These are phyloP conservation scores for Xanthostigma xanthostigma DNA, from an alignment of 2,888 invertebrate genomes.

Conservation along the genomic window DNA sequence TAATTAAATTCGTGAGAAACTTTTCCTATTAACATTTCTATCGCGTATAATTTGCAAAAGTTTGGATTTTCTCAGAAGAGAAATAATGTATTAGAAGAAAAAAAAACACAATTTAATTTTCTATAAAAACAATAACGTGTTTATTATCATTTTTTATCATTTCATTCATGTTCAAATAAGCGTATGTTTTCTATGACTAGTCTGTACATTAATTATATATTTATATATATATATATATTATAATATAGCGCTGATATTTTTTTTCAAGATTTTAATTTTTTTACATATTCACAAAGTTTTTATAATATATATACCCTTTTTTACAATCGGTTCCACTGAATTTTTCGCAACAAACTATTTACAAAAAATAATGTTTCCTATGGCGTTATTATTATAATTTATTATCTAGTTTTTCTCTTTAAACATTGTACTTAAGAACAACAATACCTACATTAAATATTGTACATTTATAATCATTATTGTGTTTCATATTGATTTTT, in stretches of 20 bases:
- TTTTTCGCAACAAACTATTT: background rate
- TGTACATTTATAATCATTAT: background rate
- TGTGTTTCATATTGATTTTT: background rate
- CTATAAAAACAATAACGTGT: constrained; percentile 34
- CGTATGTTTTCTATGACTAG: constrained; percentile 34
- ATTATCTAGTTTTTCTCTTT: background rate
- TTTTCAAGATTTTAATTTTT: constrained; percentile 29
- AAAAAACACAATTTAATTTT: constrained; percentile 13
- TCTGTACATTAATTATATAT: constrained; percentile 28
- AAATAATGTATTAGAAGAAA: background rate
- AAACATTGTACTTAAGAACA: background rate
- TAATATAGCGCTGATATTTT: constrained; percentile 26
- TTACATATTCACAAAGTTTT: constrained; percentile 15
- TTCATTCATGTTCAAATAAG: constrained; percentile 29
- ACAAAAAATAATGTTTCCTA: background rate
- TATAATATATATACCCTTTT: background rate
- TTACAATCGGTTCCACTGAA: background rate
- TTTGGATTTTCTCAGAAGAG: no score
- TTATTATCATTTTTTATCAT: constrained; percentile 12
- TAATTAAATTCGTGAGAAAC: no score
- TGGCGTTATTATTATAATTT: background rate
- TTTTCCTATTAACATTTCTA: no score
- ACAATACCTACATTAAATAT: background rate
- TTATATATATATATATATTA: constrained; percentile 15
- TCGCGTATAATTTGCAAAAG: no score